phyloP scores from a whole-genome alignment of 2,888 invertebrate genomes.

The Andrena hattorfiana region DNA sequence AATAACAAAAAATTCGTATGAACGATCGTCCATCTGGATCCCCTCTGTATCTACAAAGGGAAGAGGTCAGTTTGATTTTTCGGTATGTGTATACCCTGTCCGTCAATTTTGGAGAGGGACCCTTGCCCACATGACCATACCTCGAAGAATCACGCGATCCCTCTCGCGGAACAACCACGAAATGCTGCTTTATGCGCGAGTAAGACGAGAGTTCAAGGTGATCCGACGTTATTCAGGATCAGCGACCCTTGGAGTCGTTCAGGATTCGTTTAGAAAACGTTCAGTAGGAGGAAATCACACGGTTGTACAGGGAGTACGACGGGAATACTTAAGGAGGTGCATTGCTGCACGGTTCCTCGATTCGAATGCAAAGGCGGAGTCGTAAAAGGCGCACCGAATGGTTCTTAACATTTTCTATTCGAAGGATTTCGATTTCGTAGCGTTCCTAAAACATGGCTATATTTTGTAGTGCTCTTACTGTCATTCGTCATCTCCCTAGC shows the following conservation, averaged over 20 bases:
- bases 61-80: no score
- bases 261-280: conserved; percentile 69
- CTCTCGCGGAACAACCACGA: not conserved
- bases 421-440: conserved; percentile 16
- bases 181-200: conserved; percentile 1
- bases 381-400: conserved; percentile 58
- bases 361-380: conserved; percentile 66
- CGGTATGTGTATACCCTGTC: not conserved
- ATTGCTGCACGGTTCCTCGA: conserved; percentile 73
- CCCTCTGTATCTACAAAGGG: no score
- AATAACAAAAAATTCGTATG: no score
- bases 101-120: not conserved
- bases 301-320: conserved; percentile 60
- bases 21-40: no score
- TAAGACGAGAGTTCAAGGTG: conserved; percentile 44
- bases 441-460: not conserved
- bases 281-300: conserved; percentile 71
- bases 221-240: conserved; percentile 51
- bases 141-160: conserved; percentile 8
- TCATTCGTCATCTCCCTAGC: no score
- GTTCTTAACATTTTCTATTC: conserved; percentile 32
- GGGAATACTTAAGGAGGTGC: conserved; percentile 76
- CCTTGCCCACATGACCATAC: not conserved
- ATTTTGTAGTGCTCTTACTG: not conserved
- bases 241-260: conserved; percentile 40